Conservation (phyloP, 1,140 invertebrate species). For the Andrena cerasifolii region DNA sequence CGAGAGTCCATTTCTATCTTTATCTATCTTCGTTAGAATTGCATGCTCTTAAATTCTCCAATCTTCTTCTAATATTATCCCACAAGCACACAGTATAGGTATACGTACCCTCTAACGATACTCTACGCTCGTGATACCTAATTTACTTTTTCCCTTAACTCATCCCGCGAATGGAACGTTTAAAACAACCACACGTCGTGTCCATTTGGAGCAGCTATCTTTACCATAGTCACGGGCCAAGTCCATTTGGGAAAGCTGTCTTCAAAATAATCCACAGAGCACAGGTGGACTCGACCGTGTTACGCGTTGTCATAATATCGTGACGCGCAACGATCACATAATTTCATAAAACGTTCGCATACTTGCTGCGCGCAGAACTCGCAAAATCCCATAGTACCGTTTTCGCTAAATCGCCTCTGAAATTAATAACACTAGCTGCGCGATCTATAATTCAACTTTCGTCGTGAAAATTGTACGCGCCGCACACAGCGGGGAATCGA, state of each 20-base stretch:
- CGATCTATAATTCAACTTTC: background rate
- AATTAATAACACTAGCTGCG: background rate
- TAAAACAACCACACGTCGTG: background rate
- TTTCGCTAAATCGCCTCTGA: background rate
- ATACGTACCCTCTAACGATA: too few relatives aligned
- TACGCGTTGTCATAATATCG: conserved; percentile 48
- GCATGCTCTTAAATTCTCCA: too few relatives aligned
- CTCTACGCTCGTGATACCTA: too few relatives aligned
- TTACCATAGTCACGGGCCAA: conserved; percentile 20
- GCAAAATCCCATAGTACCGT: background rate
- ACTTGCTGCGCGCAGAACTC: background rate
- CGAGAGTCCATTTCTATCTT: background rate
- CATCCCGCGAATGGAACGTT: background rate
- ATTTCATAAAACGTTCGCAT: conserved; percentile 31
- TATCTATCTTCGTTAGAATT: too few relatives aligned
- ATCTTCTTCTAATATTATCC: too few relatives aligned
- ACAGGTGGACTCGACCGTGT: conserved; percentile 9
- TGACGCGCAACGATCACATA: background rate
- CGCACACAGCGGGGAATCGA: background rate
- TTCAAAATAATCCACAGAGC: conserved; percentile 33
- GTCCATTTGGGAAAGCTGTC: background rate
- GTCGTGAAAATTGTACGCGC: background rate
- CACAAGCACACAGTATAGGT: too few relatives aligned
- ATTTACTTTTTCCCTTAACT: background rate
- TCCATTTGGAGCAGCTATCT: conserved; percentile 1